Percentiles rank a stretch among this genome's conserved stretches.
Conservation (phyloP, 2,888 invertebrate species). For the Rhodophaea formosa region DNA sequence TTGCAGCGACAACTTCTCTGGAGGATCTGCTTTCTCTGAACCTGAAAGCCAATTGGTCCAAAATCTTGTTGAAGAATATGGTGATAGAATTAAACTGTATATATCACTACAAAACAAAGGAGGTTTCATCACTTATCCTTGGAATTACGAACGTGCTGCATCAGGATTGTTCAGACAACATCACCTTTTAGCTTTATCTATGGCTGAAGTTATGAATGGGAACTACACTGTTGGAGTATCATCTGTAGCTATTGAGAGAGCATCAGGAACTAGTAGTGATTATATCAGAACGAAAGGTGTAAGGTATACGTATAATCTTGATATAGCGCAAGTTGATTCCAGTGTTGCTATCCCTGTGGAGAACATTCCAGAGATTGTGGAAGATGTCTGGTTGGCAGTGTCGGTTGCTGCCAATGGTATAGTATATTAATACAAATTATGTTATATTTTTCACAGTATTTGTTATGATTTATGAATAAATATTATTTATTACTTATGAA, state of each 20-base stretch:
- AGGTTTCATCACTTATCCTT: conserved; percentile 80
- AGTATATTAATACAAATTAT: background rate
- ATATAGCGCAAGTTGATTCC: conserved; percentile 18
- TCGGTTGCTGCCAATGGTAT: background rate
- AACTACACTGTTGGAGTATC: conserved; percentile 20
- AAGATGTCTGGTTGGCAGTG: conserved; percentile 23
- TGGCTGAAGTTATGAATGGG: conserved; percentile 14
- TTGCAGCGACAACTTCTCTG: conserved; percentile 49
- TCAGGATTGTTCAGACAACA: conserved; percentile 24
- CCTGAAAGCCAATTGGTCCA: conserved; percentile 77
- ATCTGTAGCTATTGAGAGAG: conserved; percentile 20
- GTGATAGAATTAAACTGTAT: conserved; percentile 76
- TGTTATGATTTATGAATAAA: too few relatives aligned
- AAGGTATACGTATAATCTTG: conserved; percentile 23
- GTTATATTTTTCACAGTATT: background rate
- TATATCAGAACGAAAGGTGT: conserved; percentile 24
- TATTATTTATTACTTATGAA: too few relatives aligned
- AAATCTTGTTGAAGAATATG: conserved; percentile 66
- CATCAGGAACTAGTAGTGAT: conserved; percentile 27
- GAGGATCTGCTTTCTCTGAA: conserved; percentile 80
- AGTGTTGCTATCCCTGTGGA: conserved; percentile 22
- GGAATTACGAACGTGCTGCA: conserved; percentile 68
- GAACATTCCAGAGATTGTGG: conserved; percentile 18
- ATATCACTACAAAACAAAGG: conserved; percentile 85
- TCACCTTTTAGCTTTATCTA: conserved; percentile 20